Conservation (phyloP, 2,888 invertebrate species). For the Saturnia pavonia region DNA sequence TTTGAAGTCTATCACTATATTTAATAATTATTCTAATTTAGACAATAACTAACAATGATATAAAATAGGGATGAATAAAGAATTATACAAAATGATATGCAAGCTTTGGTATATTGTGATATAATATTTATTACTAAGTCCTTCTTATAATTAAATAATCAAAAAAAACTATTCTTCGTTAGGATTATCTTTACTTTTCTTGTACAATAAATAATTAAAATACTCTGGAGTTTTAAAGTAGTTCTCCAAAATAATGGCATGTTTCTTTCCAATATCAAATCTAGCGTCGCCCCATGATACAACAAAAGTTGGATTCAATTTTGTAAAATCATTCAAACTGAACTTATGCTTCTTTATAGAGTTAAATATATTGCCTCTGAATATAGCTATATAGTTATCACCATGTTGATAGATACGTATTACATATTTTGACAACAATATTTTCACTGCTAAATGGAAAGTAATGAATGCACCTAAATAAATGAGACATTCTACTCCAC, state of each 20-base stretch:
- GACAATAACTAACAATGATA: too few relatives aligned
- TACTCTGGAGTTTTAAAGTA: slow-evolving; percentile 73
- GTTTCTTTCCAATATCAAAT: slow-evolving; percentile 63
- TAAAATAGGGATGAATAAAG: too few relatives aligned
- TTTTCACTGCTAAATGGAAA: slow-evolving; percentile 61
- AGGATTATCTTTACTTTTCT: slow-evolving; percentile 41
- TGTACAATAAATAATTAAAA: slow-evolving; percentile 61
- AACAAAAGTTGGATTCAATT: slow-evolving; percentile 55
- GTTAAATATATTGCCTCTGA: slow-evolving; percentile 60
- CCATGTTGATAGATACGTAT: slow-evolving; percentile 67
- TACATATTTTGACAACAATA: slow-evolving; percentile 67
- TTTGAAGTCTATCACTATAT: too few relatives aligned
- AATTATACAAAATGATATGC: too few relatives aligned
- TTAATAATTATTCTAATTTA: too few relatives aligned
- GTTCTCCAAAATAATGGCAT: slow-evolving; percentile 64
- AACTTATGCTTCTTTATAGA: slow-evolving; percentile 61
- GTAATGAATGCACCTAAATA: slow-evolving; percentile 63
- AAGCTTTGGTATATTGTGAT: too few relatives aligned
- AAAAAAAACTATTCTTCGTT: slow-evolving; percentile 25
- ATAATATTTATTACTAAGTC: not conserved
- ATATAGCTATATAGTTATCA: slow-evolving; percentile 70
- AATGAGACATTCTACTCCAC: slow-evolving; percentile 56
- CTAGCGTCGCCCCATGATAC: slow-evolving; percentile 70
- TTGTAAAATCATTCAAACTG: slow-evolving; percentile 62
- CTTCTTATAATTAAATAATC: slow-evolving; percentile 6